These are phyloP conservation scores for Epicampocera succincta DNA, from an alignment of 2,888 invertebrate genomes.

Conservation along the genomic window DNA sequence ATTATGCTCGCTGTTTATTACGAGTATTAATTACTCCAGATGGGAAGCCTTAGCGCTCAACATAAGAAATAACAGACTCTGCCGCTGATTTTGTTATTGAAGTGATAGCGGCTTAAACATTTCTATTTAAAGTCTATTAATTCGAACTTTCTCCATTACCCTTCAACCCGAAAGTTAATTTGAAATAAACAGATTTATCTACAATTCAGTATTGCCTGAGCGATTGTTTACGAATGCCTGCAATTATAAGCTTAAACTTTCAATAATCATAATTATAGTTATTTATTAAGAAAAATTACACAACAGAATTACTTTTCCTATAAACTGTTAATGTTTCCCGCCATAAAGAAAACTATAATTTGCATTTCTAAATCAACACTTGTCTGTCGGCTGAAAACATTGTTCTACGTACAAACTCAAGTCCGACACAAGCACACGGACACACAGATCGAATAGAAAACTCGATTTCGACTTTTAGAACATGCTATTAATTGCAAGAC, in stretches of 20 bases:
- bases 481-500: conserved; percentile 39
- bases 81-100: too few relatives aligned
- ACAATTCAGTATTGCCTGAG: too few relatives aligned
- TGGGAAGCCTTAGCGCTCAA: too few relatives aligned
- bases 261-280: conserved; percentile 65
- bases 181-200: too few relatives aligned
- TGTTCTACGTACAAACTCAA: conserved; percentile 7
- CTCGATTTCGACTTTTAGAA: conserved; percentile 29
- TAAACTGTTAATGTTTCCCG: conserved; percentile 29
- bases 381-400: conserved; percentile 41
- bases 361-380: conserved; percentile 66
- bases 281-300: conserved; percentile 53
- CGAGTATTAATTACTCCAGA: too few relatives aligned
- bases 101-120: too few relatives aligned
- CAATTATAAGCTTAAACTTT: conserved; percentile 46
- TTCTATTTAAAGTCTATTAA: too few relatives aligned
- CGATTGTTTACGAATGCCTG: conserved; percentile 38
- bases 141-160: too few relatives aligned
- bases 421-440: background rate
- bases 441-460: background rate
- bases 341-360: conserved; percentile 46
- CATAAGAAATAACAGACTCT: too few relatives aligned
- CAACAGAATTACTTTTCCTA: conserved; percentile 44
- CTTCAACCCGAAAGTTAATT: too few relatives aligned
- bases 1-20: too few relatives aligned